phyloP scores from a whole-genome alignment of 2,888 invertebrate species.

The Heteromyza rotundicornis region DNA sequence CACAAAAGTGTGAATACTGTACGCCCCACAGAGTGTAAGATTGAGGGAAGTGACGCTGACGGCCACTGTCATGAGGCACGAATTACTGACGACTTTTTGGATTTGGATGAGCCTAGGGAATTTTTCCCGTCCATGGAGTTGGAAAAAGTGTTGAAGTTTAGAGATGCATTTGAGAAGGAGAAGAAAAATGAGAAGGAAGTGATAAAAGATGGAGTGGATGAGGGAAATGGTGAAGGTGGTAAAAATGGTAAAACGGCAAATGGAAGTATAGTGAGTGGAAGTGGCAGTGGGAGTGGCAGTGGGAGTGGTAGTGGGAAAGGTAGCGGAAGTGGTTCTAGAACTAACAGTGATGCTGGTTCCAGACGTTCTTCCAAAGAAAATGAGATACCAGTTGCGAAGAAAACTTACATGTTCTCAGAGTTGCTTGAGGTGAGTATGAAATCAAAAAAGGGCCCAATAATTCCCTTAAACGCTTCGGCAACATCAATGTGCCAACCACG shows the following conservation, averaged over 20 bases:
- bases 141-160: conserved; percentile 53
- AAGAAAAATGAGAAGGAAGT: not conserved
- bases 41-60: not conserved
- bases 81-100: conserved; percentile 49
- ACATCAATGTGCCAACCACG: no score
- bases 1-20: conserved; percentile 29
- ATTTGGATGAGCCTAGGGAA: conserved; percentile 53
- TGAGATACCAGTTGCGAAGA: conserved; percentile 12
- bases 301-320: not conserved
- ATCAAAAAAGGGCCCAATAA: no score
- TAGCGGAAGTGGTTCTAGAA: conserved; percentile 1
- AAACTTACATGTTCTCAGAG: conserved; percentile 52
- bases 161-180: conserved; percentile 10
- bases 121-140: conserved; percentile 51
- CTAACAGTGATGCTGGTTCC: conserved; percentile 6
- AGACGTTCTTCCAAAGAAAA: not conserved
- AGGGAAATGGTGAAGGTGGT: not conserved
- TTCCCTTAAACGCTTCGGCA: no score
- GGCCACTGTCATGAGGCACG: conserved; percentile 16
- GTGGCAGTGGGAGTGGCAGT: not conserved
- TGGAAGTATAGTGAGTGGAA: no score
- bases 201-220: conserved; percentile 3
- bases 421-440: conserved; percentile 43
- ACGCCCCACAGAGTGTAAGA: conserved; percentile 24
- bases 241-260: no score